Conservation (phyloP, 2,797 vertebrate species). For the Pseudopleuronectes americanus region DNA sequence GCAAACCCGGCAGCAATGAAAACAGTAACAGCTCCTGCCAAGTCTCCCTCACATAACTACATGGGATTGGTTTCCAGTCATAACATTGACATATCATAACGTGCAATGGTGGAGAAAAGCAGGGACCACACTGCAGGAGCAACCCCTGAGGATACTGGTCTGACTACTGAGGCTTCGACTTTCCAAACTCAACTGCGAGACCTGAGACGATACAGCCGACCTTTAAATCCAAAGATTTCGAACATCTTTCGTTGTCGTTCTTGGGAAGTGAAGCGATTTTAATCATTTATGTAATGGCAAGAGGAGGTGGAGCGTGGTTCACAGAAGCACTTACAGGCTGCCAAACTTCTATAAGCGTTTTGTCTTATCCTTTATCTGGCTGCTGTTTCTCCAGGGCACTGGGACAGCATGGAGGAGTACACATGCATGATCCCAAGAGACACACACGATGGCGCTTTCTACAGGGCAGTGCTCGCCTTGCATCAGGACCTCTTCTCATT, state of each 20-base stretch:
- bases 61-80: slow-evolving; percentile 59
- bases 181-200: slow-evolving; percentile 43
- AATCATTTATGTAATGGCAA: slow-evolving; percentile 7
- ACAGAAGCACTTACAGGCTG: slow-evolving; percentile 1
- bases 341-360: neutral
- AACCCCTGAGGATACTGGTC: slow-evolving; percentile 38
- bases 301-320: neutral
- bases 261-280: slow-evolving; percentile 28
- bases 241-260: slow-evolving; percentile 22
- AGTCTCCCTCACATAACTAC: slow-evolving; percentile 34
- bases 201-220: slow-evolving; percentile 24
- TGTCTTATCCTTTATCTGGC: neutral
- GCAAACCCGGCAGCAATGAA: slow-evolving; percentile 40
- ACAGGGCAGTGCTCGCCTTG: slow-evolving; percentile 94
- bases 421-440: slow-evolving; percentile 98
- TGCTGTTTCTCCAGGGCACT: slow-evolving; percentile 87
- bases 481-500: slow-evolving; percentile 98
- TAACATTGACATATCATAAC: slow-evolving; percentile 58
- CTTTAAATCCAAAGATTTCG: slow-evolving; percentile 7
- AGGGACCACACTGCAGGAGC: slow-evolving; percentile 37
- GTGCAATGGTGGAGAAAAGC: slow-evolving; percentile 58
- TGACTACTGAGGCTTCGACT: slow-evolving; percentile 34
- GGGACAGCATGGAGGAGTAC: slow-evolving; percentile 99
- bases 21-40: slow-evolving; percentile 40
- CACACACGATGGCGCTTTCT: slow-evolving; percentile 97